These are phyloP conservation scores for Bathynomus jamesi DNA, from an alignment of 1,140 invertebrate genomes.

Conservation along the genomic window DNA sequence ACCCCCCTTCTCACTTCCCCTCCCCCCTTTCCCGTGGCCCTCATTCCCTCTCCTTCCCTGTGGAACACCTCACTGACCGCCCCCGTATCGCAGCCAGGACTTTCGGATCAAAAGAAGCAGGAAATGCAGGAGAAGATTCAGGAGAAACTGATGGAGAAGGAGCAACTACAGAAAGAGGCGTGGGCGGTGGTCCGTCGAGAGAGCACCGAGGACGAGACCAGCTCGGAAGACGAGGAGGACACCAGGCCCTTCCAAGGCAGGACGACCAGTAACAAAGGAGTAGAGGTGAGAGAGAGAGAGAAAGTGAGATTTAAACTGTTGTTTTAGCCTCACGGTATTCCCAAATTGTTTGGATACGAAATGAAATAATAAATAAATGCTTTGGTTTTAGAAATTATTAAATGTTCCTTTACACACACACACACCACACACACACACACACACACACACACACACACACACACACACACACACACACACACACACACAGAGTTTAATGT, in stretches of 20 bases:
- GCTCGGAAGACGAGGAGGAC: neutral
- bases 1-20: neutral
- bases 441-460: no score
- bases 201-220: slow-evolving; percentile 6
- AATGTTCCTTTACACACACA: no score
- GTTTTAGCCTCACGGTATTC: no score
- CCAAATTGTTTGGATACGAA: no score
- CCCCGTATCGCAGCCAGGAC: slow-evolving; percentile 37
- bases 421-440: no score
- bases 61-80: neutral
- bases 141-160: neutral
- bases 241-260: neutral
- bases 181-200: slow-evolving; percentile 17
- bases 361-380: no score
- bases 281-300: neutral
- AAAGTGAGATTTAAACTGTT: neutral
- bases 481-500: no score
- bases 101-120: slow-evolving; percentile 41
- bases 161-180: neutral
- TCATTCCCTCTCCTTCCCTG: neutral
- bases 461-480: no score
- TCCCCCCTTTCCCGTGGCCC: neutral
- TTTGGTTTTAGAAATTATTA: no score
- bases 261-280: neutral
- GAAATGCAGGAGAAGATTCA: slow-evolving; percentile 32